Percentiles rank a stretch among this genome's conserved stretches.
phyloP scores from a whole-genome alignment of 2,797 vertebrate species.

The Paramormyrops hopkinsi region DNA sequence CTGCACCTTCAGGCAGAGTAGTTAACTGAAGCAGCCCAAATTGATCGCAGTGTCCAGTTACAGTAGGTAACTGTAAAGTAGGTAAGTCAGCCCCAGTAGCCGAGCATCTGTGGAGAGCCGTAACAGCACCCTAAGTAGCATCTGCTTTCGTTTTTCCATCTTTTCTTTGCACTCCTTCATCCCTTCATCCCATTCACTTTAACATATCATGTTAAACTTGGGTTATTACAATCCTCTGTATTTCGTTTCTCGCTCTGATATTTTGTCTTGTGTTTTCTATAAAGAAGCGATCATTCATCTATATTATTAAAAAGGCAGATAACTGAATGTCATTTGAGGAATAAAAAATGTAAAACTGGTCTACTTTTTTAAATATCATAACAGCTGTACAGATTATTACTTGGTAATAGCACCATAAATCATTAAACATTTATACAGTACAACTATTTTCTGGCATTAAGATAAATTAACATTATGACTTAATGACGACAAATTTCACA shows the following conservation, averaged over 20 bases:
- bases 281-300: not conserved
- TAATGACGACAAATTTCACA: not conserved
- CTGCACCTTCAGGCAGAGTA: not conserved
- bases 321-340: not conserved
- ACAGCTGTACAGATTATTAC: constrained; percentile 2
- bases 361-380: not conserved
- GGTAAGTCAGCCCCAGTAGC: not conserved
- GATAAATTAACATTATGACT: not conserved
- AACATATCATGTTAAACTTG: not conserved
- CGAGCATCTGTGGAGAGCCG: not conserved
- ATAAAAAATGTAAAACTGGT: not conserved
- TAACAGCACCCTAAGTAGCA: not conserved
- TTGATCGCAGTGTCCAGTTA: not conserved
- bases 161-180: not conserved
- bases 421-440: not conserved
- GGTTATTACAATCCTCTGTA: not conserved
- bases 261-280: not conserved
- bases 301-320: not conserved
- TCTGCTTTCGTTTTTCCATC: not conserved
- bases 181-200: not conserved
- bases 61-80: not conserved
- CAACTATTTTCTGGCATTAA: not conserved
- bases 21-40: not conserved
- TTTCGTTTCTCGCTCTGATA: not conserved
- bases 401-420: not conserved